Evolutionary conservation across 2,888 invertebrate genomes (phyloP).

Genomic region (Chrysolina americana): DNA sequence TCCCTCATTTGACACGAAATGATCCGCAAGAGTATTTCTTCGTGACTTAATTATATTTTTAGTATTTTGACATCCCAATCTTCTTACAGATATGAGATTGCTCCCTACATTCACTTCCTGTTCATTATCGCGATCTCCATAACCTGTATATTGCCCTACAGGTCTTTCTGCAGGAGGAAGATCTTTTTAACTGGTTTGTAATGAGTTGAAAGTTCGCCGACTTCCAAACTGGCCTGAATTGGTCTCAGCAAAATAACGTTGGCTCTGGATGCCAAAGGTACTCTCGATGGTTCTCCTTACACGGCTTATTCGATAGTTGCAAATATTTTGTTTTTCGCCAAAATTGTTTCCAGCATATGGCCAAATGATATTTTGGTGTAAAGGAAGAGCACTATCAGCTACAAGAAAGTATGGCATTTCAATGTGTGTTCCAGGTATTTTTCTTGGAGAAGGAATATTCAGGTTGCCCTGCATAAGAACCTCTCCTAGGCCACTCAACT

Average conservation of each 20-base stretch:
- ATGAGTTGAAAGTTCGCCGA: slow-evolving; percentile 2
- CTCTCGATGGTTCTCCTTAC: slow-evolving; percentile 30
- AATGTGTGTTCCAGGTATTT: slow-evolving; percentile 14
- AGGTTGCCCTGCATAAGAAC: slow-evolving; percentile 33
- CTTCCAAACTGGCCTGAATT: slow-evolving; percentile 24
- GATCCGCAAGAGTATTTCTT: slow-evolving; percentile 3
- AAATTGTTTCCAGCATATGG: slow-evolving; percentile 37
- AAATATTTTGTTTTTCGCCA: slow-evolving; percentile 21
- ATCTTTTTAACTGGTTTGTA: slow-evolving; percentile 18
- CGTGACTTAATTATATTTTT: background rate
- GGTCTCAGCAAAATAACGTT: slow-evolving; percentile 27
- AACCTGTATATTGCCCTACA: slow-evolving; percentile 25
- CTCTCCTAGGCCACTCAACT: slow-evolving; percentile 33
- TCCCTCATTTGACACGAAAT: slow-evolving; percentile 24
- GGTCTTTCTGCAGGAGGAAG: slow-evolving; percentile 16
- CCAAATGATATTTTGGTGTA: slow-evolving; percentile 36
- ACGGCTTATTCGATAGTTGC: slow-evolving; percentile 25
- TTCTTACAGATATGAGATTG: slow-evolving; percentile 9
- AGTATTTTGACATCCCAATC: slow-evolving; percentile 16
- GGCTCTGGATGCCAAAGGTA: background rate
- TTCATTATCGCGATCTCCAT: background rate
- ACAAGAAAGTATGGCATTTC: slow-evolving; percentile 32
- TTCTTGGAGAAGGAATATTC: slow-evolving; percentile 26
- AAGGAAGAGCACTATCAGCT: slow-evolving; percentile 38
- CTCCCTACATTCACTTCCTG: background rate